Conservation (phyloP, 2,113 vertebrate species). For the Mustela nigripes region DNA sequence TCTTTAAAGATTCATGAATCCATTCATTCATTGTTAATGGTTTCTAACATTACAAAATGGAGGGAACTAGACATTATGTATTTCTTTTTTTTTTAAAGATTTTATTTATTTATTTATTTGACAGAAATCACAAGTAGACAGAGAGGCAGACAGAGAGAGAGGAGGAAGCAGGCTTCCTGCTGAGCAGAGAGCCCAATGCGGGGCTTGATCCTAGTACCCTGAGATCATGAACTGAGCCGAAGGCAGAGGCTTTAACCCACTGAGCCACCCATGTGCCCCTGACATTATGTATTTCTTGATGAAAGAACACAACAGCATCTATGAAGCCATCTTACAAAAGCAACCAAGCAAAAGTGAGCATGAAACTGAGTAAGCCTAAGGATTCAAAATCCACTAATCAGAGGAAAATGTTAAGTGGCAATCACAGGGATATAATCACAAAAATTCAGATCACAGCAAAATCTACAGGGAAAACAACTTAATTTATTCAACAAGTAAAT, state of each 20-base stretch:
- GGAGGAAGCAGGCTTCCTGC: too few relatives aligned
- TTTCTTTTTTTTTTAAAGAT: background rate
- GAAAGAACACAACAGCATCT: background rate
- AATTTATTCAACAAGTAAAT: background rate
- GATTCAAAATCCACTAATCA: background rate
- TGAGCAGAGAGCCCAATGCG: too few relatives aligned
- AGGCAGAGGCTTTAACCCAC: too few relatives aligned
- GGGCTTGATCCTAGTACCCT: too few relatives aligned
- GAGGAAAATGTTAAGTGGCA: background rate
- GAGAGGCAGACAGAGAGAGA: too few relatives aligned
- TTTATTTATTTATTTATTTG: too few relatives aligned
- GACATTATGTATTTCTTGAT: background rate
- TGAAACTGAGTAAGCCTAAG: background rate
- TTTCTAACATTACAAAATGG: background rate
- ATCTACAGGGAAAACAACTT: background rate
- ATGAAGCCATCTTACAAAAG: background rate
- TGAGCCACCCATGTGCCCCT: too few relatives aligned
- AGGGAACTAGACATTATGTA: background rate
- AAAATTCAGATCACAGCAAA: background rate
- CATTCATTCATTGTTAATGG: background rate
- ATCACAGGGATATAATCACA: background rate
- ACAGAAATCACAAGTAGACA: too few relatives aligned
- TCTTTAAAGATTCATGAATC: background rate
- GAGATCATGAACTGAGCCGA: too few relatives aligned
- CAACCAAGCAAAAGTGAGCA: background rate